Evolutionary conservation across 2,797 vertebrate species (phyloP).

Genomic region (Brotula barbata): DNA sequence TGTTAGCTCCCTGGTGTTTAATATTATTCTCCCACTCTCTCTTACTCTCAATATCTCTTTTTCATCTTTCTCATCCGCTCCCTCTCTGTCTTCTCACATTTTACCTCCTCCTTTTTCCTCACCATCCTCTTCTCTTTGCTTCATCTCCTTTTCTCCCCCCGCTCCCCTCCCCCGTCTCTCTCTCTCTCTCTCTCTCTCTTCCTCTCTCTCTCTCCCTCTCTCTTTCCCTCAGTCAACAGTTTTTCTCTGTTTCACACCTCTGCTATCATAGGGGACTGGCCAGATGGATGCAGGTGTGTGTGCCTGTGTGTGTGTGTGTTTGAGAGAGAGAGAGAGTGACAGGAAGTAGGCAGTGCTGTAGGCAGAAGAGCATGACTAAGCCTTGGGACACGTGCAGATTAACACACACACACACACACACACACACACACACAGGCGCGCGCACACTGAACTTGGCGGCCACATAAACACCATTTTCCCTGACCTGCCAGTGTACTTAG

Average conservation of each 20-base stretch:
- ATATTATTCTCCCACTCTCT: slow-evolving; percentile 75
- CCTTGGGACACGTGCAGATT: slow-evolving; percentile 48
- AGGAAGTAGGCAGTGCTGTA: slow-evolving; percentile 65
- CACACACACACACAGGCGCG: slow-evolving; percentile 29
- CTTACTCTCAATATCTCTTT: slow-evolving; percentile 15
- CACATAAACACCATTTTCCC: slow-evolving; percentile 64
- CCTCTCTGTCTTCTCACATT: slow-evolving; percentile 29
- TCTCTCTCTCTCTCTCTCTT: slow-evolving; percentile 12
- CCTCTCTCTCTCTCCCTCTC: slow-evolving; percentile 14
- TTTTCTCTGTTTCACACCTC: slow-evolving; percentile 74
- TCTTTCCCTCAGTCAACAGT: slow-evolving; percentile 53
- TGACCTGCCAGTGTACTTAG: slow-evolving; percentile 73
- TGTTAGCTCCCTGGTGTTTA: slow-evolving; percentile 78
- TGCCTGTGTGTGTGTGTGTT: slow-evolving; percentile 4
- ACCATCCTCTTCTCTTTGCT: slow-evolving; percentile 51
- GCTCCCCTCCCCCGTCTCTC: slow-evolving; percentile 12
- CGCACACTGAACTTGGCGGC: slow-evolving; percentile 57
- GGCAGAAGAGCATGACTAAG: slow-evolving; percentile 75
- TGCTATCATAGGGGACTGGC: slow-evolving; percentile 70
- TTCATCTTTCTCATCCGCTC: slow-evolving; percentile 26
- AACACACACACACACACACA: slow-evolving; percentile 40
- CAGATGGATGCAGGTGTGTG: slow-evolving; percentile 71
- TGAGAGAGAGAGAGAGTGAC: slow-evolving; percentile 1
- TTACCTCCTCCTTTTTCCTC: slow-evolving; percentile 17
- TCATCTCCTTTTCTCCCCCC: slow-evolving; percentile 54